Percentiles rank a stretch among this genome's conserved stretches.
Conservation (phyloP, 2,888 invertebrate species). For the Dicranocentrus wangi region DNA sequence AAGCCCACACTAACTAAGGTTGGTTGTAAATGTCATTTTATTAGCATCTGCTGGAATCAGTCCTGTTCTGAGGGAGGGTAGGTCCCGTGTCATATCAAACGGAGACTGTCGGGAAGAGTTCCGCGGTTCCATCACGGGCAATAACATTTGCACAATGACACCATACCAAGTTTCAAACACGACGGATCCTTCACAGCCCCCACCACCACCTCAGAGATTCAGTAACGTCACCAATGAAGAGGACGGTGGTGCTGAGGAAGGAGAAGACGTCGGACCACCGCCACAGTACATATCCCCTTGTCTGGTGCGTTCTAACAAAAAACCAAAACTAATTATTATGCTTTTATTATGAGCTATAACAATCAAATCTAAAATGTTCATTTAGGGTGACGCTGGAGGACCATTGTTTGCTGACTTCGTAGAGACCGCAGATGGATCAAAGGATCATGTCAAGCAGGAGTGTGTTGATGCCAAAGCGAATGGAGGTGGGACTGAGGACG, state of each 20-base stretch:
- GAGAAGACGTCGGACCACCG: not conserved
- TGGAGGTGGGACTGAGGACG: slow-evolving; percentile 45
- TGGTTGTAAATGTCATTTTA: not conserved
- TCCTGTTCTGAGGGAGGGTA: slow-evolving; percentile 65
- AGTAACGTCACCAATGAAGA: slow-evolving; percentile 48
- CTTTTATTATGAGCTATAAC: not conserved
- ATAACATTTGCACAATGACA: slow-evolving; percentile 66
- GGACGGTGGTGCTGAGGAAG: slow-evolving; percentile 19
- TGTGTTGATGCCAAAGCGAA: slow-evolving; percentile 66
- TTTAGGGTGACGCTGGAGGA: slow-evolving; percentile 65
- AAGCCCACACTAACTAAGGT: not conserved
- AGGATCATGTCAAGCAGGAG: slow-evolving; percentile 54
- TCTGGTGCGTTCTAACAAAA: slow-evolving; percentile 49
- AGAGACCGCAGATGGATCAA: slow-evolving; percentile 39
- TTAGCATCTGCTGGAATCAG: slow-evolving; percentile 49
- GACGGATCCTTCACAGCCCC: not conserved
- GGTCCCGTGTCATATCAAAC: slow-evolving; percentile 64
- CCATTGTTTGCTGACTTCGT: slow-evolving; percentile 66
- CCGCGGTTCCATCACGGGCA: slow-evolving; percentile 66
- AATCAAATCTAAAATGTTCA: not conserved
- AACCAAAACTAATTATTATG: not conserved
- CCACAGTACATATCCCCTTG: slow-evolving; percentile 63
- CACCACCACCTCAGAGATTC: slow-evolving; percentile 2
- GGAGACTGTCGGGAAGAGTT: slow-evolving; percentile 62
- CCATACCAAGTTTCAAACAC: slow-evolving; percentile 16